Percentiles rank a stretch among this genome's conserved stretches.
Evolutionary conservation across 2,113 vertebrate species (phyloP).

Genomic region (Megaleporinus macrocephalus): DNA sequence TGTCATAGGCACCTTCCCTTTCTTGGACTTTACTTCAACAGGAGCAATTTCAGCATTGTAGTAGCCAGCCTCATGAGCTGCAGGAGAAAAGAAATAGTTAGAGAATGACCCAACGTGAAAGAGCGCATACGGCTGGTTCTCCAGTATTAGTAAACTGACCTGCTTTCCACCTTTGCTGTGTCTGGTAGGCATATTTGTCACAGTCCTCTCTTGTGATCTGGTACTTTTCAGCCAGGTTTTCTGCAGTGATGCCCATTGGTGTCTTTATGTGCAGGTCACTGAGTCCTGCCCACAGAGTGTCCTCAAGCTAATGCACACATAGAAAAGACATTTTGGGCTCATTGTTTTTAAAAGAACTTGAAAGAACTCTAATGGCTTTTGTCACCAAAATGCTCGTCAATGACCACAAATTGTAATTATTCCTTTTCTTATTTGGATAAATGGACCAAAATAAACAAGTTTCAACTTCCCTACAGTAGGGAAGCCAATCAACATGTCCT

Average conservation of each 20-base stretch:
- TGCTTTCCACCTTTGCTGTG: slow-evolving; percentile 92
- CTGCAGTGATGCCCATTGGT: slow-evolving; percentile 93
- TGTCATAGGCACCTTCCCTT: slow-evolving; percentile 85
- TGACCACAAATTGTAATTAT: no score
- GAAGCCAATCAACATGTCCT: no score
- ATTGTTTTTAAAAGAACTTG: neutral
- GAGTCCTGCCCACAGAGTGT: slow-evolving; percentile 87
- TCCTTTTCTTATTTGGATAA: no score
- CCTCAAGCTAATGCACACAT: slow-evolving; percentile 82
- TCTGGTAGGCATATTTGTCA: slow-evolving; percentile 85
- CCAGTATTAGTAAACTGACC: slow-evolving; percentile 74
- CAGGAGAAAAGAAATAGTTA: slow-evolving; percentile 4
- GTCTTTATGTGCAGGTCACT: slow-evolving; percentile 87
- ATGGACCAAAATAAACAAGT: no score
- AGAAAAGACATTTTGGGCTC: neutral
- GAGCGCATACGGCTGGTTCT: neutral
- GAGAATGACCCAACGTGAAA: neutral
- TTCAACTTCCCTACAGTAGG: no score
- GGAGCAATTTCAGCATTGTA: slow-evolving; percentile 89
- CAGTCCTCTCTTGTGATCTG: slow-evolving; percentile 88
- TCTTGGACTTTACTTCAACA: slow-evolving; percentile 91
- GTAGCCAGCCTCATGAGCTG: slow-evolving; percentile 89
- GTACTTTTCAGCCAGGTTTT: slow-evolving; percentile 92
- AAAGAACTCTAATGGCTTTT: no score
- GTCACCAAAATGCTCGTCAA: no score